These are phyloP conservation scores for Berghia stephanieae DNA, from an alignment of 1,140 invertebrate species.

Conservation along the genomic window DNA sequence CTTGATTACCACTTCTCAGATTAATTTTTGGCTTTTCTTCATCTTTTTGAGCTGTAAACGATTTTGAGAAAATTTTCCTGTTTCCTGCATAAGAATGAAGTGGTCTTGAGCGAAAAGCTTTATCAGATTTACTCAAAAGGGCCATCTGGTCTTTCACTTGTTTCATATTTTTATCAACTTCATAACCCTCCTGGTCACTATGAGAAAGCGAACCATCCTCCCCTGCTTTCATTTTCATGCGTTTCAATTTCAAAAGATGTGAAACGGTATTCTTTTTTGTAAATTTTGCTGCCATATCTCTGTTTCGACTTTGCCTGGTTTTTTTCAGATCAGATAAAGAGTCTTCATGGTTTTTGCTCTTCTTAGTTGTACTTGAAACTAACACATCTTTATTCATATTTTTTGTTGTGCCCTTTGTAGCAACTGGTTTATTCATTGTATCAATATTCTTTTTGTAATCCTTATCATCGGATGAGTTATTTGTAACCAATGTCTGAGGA, in stretches of 20 bases:
- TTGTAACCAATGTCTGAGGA: not conserved
- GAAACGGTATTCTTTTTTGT: conserved; percentile 27
- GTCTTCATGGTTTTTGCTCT: too few relatives aligned
- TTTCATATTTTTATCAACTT: not conserved
- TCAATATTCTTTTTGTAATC: not conserved
- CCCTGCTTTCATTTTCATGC: conserved; percentile 3
- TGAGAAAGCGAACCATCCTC: not conserved
- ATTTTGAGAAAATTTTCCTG: conserved; percentile 14
- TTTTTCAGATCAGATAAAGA: too few relatives aligned
- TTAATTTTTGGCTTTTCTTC: not conserved
- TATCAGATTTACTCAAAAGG: not conserved
- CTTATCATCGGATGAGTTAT: not conserved
- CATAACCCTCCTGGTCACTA: not conserved
- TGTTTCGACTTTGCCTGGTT: not conserved
- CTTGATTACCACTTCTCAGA: conserved; percentile 1
- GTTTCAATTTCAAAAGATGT: conserved; percentile 9
- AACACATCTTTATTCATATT: conserved; percentile 11
- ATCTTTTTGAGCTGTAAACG: not conserved
- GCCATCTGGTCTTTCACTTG: too few relatives aligned
- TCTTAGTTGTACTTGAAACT: too few relatives aligned
- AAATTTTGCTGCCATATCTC: not conserved
- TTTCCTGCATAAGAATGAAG: conserved; percentile 24
- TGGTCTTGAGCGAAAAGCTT: not conserved
- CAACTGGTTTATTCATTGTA: not conserved
- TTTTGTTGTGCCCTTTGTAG: not conserved